Evolutionary conservation across 2,888 invertebrate species (phyloP).

Genomic region (Drosophila prolongata): DNA sequence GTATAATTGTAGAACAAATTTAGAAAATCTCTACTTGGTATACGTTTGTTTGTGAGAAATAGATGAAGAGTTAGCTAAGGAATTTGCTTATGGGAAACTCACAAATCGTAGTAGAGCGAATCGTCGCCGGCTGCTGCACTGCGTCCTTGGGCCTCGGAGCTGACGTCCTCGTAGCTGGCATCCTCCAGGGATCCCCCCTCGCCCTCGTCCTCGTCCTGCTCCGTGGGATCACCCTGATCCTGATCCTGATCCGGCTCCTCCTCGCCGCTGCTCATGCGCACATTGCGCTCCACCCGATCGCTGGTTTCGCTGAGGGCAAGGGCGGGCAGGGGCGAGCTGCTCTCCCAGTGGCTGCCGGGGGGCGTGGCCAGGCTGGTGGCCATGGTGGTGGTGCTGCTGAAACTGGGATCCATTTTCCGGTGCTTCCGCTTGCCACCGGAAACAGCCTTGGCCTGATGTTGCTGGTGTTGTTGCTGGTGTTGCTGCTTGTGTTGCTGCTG

Average conservation of each 20-base stretch:
- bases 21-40: slow-evolving; percentile 39
- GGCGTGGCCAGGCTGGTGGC: slow-evolving; percentile 58
- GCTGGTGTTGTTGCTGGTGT: slow-evolving; percentile 40
- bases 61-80: slow-evolving; percentile 42
- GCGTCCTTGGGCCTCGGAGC: slow-evolving; percentile 57
- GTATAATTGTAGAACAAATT: slow-evolving; percentile 23
- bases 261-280: slow-evolving; percentile 63
- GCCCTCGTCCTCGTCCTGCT: slow-evolving; percentile 41
- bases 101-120: slow-evolving; percentile 83
- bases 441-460: slow-evolving; percentile 26
- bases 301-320: slow-evolving; percentile 75
- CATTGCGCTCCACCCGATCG: slow-evolving; percentile 81
- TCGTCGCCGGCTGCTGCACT: slow-evolving; percentile 78
- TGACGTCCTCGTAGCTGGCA: slow-evolving; percentile 77
- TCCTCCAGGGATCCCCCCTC: slow-evolving; percentile 56
- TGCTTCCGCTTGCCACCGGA: slow-evolving; percentile 60
- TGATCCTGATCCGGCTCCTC: slow-evolving; percentile 44
- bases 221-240: slow-evolving; percentile 35
- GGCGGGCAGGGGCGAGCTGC: slow-evolving; percentile 69
- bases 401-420: slow-evolving; percentile 42
- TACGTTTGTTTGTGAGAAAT: slow-evolving; percentile 38
- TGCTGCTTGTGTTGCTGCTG: slow-evolving; percentile 50
- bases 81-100: slow-evolving; percentile 68
- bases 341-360: slow-evolving; percentile 53
- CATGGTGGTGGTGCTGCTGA: slow-evolving; percentile 56